Evolutionary conservation across 2,888 invertebrate genomes (phyloP).

Genomic region (Ormyrus labotus): DNA sequence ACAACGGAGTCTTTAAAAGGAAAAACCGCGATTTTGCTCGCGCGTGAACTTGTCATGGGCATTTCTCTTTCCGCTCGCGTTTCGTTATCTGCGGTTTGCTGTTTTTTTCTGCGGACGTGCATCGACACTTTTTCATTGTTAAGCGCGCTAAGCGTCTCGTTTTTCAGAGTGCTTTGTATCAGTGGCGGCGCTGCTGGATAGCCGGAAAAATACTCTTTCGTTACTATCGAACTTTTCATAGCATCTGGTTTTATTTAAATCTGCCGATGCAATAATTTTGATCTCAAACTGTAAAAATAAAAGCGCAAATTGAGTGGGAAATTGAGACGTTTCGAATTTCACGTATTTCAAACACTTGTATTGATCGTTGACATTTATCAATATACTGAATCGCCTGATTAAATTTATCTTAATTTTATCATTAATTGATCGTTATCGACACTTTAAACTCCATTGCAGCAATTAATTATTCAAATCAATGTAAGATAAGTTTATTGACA

Average conservation of each 20-base stretch:
- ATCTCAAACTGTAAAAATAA: too few species aligned
- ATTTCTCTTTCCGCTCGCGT: slow-evolving; percentile 32
- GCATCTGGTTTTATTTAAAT: too few species aligned
- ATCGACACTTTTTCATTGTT: neutral
- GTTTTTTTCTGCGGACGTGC: neutral
- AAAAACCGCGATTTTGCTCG: neutral
- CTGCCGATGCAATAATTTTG: too few species aligned
- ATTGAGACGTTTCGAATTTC: too few species aligned
- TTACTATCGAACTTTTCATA: too few species aligned
- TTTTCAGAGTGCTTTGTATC: neutral
- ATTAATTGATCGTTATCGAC: slow-evolving; percentile 9
- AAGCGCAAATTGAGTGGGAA: too few species aligned
- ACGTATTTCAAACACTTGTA: neutral
- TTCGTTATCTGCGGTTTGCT: slow-evolving; percentile 35
- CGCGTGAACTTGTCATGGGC: neutral
- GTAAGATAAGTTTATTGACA: neutral
- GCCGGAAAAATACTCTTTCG: too few species aligned
- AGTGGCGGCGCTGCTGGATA: neutral
- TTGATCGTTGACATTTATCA: slow-evolving; percentile 9
- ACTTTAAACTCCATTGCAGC: slow-evolving; percentile 8
- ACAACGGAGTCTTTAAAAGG: slow-evolving; percentile 34
- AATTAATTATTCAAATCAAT: slow-evolving; percentile 15
- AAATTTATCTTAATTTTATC: slow-evolving; percentile 10
- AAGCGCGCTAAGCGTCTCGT: neutral
- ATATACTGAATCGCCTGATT: neutral